Evolutionary conservation across 2,113 vertebrate genomes (phyloP).

Genomic region (Lepisosteus osseus): DNA sequence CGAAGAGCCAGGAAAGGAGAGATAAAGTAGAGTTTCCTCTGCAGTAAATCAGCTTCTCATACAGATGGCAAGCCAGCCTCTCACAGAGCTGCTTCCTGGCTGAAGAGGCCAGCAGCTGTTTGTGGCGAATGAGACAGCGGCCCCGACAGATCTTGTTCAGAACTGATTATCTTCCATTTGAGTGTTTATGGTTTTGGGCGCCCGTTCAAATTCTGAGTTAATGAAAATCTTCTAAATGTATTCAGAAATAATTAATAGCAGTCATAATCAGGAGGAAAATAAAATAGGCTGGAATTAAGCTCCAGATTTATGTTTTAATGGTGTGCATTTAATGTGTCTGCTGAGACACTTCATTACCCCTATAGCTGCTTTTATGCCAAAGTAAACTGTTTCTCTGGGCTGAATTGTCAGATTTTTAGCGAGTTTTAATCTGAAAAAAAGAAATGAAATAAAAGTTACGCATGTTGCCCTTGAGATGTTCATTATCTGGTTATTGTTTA

Average conservation of each 20-base stretch:
- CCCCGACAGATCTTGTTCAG: background rate
- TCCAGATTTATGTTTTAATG: constrained; percentile 16
- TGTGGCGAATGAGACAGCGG: background rate
- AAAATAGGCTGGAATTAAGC: constrained; percentile 5
- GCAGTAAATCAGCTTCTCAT: background rate
- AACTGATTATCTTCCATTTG: constrained; percentile 2
- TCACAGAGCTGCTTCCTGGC: too few species aligned
- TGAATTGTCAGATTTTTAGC: constrained; percentile 12
- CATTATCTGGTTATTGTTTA: too few species aligned
- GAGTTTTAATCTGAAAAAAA: background rate
- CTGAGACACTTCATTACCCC: constrained; percentile 28
- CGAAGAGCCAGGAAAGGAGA: too few species aligned
- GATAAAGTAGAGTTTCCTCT: background rate
- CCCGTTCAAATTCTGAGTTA: constrained; percentile 1
- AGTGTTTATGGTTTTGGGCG: background rate
- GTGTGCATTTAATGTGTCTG: background rate
- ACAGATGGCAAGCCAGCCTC: background rate
- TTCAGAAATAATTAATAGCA: constrained; percentile 14
- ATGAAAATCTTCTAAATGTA: constrained; percentile 17
- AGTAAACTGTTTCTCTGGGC: background rate
- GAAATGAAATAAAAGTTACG: too few species aligned
- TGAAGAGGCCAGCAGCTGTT: background rate
- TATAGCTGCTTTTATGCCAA: constrained; percentile 16
- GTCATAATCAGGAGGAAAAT: constrained; percentile 3
- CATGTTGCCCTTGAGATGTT: too few species aligned